Evolutionary conservation across 2,797 vertebrate species (phyloP), one percentile per base, ranked within the genome.

Genomic region (Phataginus tetradactyla): DNA sequence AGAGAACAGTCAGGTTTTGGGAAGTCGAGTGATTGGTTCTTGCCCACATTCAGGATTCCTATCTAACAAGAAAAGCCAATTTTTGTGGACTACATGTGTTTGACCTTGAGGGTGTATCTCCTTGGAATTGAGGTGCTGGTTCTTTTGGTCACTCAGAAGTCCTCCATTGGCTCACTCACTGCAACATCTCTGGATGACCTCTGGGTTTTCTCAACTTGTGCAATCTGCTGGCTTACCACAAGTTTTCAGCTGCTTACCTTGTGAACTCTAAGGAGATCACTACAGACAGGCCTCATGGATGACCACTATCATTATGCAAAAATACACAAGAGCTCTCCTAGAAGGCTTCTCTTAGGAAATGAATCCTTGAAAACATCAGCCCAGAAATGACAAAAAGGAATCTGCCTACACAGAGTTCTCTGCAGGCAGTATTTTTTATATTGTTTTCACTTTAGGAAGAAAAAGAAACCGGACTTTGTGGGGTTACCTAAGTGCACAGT

Each of bases 371-470:
- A 94, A 92, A 92, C 81, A 84, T 79, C 79, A 92, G n/a, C 23
- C 39, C 74, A 77, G 49, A 3, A 34, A 89, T 77, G 57, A 78
- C 81, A 85, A 96, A 81, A 77, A 94, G 53, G n/a, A 84, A 95
- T 89, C 53, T 95, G 63, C 42, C 34, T 78, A 55, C 15, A 86
- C 86, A 59, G 55, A 79, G 17, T 49, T 96, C 88, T 97, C 93
- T 86, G n/a, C 64, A 92, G 72, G 51, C 96, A 92, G 9, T 85
- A 49, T 79, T 96, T 96, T 78, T 90, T 7, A 80, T 95, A 95
- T 37, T 90, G 42, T 63, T 96, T 96, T 92, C 69, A 13, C 45
- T 96, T 84, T 71, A 59, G 27, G 5, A 69, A 72, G 81, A 53
- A 37, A 71, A 37, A 86, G 29, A 55, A 7, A 27, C 42, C 59